Base-by-base conservation (phyloP, 92 coral and sea anemone genomes). In the Palythoa caribaeorum region DNA sequence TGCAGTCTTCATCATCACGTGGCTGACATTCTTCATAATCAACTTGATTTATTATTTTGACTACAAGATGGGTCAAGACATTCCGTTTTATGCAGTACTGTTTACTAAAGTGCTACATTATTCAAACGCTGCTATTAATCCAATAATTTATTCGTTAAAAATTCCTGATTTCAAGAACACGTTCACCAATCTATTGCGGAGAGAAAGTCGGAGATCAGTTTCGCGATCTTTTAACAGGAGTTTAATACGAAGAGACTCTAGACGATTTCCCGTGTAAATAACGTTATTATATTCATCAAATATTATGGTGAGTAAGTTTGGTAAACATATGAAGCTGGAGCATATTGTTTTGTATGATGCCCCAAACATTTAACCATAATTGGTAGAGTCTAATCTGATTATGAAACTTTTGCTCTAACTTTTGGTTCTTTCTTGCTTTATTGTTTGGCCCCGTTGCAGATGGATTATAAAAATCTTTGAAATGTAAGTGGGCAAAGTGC, bases 61-160 rank as follows among this genome's bases (percentile, higher is more conserved):
- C 55, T 57, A 90, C 38, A 68, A 3, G 3, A 69, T 71, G 6
- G 88, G 90, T 8, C 39, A 71, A 53, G 79, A 51, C 35, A 92
- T 93, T 2, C 91, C 94, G n/a, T 74, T 72, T 16, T 81, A 86
- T 70, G 87, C 84, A 12, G 86, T 93, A 28, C 89, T 86, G 47
- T 91, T 91, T 71, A 89, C 96, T 7, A 95, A 95, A 78, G 50
- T 93, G 38, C 85, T 95, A 73, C 98, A 95, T 66, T 93, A 93
- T 68, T 87, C 93, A 28, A 95, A 95, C 88, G 91, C 96, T 5
- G 95, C 95, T 80, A 95, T 95, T 85, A 95, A 95, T 79, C 98
- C 98, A 13, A 88, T 95, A 37, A 91, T 95, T 72, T 95, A 95
- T 75, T 95, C 96, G 50, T 91, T 94, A 12, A 93, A 92, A 80